These are phyloP conservation scores for Ellobius talpinus DNA, from an alignment of 2,113 vertebrate genomes.

Conservation along the genomic window DNA sequence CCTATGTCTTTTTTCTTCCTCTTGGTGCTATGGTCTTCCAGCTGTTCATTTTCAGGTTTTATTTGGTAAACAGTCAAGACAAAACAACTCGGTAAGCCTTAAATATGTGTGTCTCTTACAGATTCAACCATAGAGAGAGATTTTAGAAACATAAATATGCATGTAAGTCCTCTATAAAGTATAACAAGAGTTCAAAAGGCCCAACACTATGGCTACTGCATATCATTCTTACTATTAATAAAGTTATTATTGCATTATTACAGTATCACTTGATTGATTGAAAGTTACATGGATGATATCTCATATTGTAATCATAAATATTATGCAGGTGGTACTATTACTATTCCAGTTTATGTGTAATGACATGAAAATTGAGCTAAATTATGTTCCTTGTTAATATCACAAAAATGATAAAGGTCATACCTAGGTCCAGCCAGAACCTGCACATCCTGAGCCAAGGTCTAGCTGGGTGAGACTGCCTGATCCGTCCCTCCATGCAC, in stretches of 20 bases:
- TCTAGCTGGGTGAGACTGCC: background rate
- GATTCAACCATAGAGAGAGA: background rate
- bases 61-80: conserved; percentile 22
- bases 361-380: background rate
- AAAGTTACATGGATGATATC: background rate
- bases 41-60: background rate
- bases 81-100: background rate
- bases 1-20: background rate
- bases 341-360: background rate
- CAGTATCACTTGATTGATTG: background rate
- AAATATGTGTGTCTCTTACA: background rate
- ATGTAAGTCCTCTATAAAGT: background rate
- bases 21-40: background rate
- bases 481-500: background rate
- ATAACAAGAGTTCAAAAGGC: background rate
- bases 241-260: background rate
- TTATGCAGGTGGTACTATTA: background rate
- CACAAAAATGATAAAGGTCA: background rate
- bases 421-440: background rate
- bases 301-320: background rate
- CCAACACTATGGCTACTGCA: background rate
- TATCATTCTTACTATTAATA: background rate
- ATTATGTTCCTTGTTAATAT: background rate
- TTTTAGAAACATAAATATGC: background rate
- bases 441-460: background rate